These are phyloP conservation scores for Ochropacha duplaris DNA, from an alignment of 2,888 invertebrate genomes.

Conservation along the genomic window DNA sequence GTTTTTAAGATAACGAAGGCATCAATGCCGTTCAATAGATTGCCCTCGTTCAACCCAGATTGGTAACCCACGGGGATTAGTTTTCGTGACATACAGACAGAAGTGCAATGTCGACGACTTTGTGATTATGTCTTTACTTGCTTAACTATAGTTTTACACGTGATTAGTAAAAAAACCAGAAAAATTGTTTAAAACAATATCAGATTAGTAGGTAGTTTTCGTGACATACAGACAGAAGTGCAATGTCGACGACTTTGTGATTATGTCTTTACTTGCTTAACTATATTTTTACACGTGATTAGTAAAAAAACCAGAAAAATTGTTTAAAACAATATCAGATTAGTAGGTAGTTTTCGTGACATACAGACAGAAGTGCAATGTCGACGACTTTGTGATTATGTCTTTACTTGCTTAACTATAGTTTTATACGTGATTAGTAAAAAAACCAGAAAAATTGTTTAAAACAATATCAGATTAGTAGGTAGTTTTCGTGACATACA, in stretches of 20 bases:
- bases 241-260: slow-evolving; percentile 6
- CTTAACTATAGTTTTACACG: neutral
- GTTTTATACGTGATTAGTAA: neutral
- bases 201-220: too few species aligned
- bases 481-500: slow-evolving; percentile 14
- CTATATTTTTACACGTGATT: neutral
- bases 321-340: too few species aligned
- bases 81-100: slow-evolving; percentile 12
- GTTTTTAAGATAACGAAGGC: slow-evolving; percentile 17
- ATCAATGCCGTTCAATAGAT: slow-evolving; percentile 14
- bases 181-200: too few species aligned
- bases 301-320: too few species aligned
- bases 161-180: neutral
- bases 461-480: too few species aligned
- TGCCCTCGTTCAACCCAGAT: slow-evolving; percentile 13
- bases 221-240: slow-evolving; percentile 12
- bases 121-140: neutral
- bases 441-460: too few species aligned
- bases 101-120: slow-evolving; percentile 8
- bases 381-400: slow-evolving; percentile 4
- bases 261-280: neutral
- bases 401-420: neutral
- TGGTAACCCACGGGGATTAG: slow-evolving; percentile 11
- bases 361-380: slow-evolving; percentile 10
- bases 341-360: slow-evolving; percentile 14